These are phyloP conservation scores for Sceloporus undulatus DNA, from an alignment of 2,113 vertebrate species.

Conservation along the genomic window DNA sequence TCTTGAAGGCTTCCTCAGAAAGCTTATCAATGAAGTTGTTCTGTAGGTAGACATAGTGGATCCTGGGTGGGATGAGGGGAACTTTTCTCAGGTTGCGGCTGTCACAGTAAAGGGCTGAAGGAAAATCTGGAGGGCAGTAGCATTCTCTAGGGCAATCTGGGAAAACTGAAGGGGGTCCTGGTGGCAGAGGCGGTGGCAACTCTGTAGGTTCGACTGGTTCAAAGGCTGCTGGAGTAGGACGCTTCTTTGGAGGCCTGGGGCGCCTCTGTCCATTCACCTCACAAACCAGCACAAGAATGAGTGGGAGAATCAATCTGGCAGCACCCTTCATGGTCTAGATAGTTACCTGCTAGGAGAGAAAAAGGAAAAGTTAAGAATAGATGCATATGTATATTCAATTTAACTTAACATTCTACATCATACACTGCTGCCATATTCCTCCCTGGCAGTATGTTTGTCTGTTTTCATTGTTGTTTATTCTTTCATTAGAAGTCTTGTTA, in stretches of 20 bases:
- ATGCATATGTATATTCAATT: background rate
- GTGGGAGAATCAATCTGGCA: slow-evolving; percentile 80
- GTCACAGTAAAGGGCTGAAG: slow-evolving; percentile 93
- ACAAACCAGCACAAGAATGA: slow-evolving; percentile 82
- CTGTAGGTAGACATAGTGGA: slow-evolving; percentile 94
- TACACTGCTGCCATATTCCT: background rate
- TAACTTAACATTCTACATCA: background rate
- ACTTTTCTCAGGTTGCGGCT: slow-evolving; percentile 93
- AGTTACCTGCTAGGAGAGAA: slow-evolving; percentile 59
- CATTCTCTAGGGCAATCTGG: slow-evolving; percentile 94
- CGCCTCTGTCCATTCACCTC: slow-evolving; percentile 77
- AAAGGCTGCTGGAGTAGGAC: slow-evolving; percentile 59
- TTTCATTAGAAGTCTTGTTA: no score
- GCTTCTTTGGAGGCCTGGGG: slow-evolving; percentile 67
- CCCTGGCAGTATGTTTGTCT: background rate
- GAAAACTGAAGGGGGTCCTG: slow-evolving; percentile 85
- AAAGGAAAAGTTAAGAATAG: background rate
- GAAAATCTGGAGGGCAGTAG: slow-evolving; percentile 87
- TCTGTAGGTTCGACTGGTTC: slow-evolving; percentile 92
- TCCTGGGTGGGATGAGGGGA: slow-evolving; percentile 88
- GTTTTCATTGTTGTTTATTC: no score
- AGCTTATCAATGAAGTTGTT: slow-evolving; percentile 96
- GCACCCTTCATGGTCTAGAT: slow-evolving; percentile 88
- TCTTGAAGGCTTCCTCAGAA: slow-evolving; percentile 88
- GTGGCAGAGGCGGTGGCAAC: slow-evolving; percentile 89